Conservation (phyloP, 2,113 vertebrate species). For the Hippoglossus stenolepis region DNA sequence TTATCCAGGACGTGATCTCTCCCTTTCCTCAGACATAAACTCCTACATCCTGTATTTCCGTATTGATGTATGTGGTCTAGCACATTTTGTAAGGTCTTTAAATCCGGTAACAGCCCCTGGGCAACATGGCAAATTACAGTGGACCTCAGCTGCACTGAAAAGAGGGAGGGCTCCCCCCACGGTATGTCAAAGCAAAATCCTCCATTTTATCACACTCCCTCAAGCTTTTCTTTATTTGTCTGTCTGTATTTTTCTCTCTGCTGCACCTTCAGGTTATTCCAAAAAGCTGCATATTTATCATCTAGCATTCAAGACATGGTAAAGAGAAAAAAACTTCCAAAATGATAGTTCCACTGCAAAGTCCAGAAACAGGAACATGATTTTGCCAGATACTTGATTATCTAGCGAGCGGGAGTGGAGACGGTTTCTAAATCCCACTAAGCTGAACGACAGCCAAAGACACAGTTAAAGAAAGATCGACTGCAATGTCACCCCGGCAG, state of each 20-base stretch:
- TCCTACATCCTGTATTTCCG: neutral
- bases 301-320: neutral
- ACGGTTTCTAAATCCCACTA: slow-evolving; percentile 52
- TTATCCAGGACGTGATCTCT: slow-evolving; percentile 1
- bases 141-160: slow-evolving; percentile 48
- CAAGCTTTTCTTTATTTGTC: slow-evolving; percentile 35
- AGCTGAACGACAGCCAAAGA: slow-evolving; percentile 66
- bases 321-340: neutral
- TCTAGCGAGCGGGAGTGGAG: neutral
- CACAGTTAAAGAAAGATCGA: slow-evolving; percentile 43
- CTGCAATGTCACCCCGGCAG: slow-evolving; percentile 59
- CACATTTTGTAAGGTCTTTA: slow-evolving; percentile 59
- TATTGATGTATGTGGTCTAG: slow-evolving; percentile 35
- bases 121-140: slow-evolving; percentile 61
- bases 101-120: slow-evolving; percentile 51
- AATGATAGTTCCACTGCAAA: slow-evolving; percentile 7
- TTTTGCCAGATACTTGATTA: slow-evolving; percentile 39
- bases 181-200: slow-evolving; percentile 61
- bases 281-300: slow-evolving; percentile 22
- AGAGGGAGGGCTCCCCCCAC: slow-evolving; percentile 29
- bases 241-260: slow-evolving; percentile 22
- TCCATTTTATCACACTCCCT: slow-evolving; percentile 58
- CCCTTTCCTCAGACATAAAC: neutral
- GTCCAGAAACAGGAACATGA: slow-evolving; percentile 15
- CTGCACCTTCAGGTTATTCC: slow-evolving; percentile 25